Conservation (phyloP, 2,888 invertebrate genomes). For the Noctua comes region DNA sequence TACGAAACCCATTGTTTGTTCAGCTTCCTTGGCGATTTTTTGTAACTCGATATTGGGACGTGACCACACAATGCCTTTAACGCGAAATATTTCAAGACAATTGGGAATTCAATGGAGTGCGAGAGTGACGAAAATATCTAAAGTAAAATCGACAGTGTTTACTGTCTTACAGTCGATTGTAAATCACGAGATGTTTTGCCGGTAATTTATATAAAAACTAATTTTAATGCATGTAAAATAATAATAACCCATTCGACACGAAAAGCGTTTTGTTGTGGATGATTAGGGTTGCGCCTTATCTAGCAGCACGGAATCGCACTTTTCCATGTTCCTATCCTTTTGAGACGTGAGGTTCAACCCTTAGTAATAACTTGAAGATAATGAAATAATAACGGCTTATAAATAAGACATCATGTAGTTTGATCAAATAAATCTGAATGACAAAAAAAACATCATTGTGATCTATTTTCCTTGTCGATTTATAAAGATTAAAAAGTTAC, state of each 20-base stretch:
- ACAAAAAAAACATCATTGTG: background rate
- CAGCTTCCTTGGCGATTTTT: slow-evolving; percentile 11
- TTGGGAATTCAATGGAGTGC: slow-evolving; percentile 4
- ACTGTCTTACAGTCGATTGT: background rate
- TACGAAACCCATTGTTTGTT: slow-evolving; percentile 37
- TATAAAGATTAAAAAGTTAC: background rate
- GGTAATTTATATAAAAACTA: background rate
- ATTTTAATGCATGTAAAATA: background rate
- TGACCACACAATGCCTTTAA: slow-evolving; percentile 26
- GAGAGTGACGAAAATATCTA: background rate
- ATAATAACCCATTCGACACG: background rate
- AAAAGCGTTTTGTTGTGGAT: background rate
- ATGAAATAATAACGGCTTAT: background rate
- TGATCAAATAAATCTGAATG: background rate
- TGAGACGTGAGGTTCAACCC: background rate
- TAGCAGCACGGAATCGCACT: background rate
- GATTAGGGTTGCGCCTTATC: background rate
- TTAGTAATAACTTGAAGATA: background rate
- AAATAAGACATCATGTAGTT: background rate
- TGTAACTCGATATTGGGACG: slow-evolving; percentile 23
- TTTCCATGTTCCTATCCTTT: background rate
- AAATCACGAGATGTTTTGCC: background rate
- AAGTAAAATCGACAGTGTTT: background rate
- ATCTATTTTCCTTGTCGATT: background rate
- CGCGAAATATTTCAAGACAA: background rate